Conservation (phyloP, 2,888 invertebrate genomes). For the Zeuzera pyrina region DNA sequence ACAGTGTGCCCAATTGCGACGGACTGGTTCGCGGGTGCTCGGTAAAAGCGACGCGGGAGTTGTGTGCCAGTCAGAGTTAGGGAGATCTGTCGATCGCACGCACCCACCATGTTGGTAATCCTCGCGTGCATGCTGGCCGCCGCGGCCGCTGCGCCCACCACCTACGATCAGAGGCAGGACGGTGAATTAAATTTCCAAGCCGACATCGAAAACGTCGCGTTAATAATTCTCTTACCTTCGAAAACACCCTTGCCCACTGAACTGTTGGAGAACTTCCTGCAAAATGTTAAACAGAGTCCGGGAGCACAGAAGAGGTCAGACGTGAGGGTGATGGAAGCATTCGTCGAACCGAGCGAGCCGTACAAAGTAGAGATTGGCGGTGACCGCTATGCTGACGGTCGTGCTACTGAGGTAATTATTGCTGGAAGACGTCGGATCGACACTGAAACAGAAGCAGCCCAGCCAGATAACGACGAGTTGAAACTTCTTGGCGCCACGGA, state of each 20-base stretch:
- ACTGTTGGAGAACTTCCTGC: constrained; percentile 25
- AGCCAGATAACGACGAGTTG: constrained; percentile 42
- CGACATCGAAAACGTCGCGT: constrained; percentile 81
- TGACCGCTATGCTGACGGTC: constrained; percentile 33
- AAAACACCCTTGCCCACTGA: constrained; percentile 28
- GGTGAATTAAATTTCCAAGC: constrained; percentile 83
- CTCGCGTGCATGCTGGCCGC: constrained; percentile 35
- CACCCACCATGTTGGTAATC: constrained; percentile 37
- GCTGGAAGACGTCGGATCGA: constrained; percentile 40
- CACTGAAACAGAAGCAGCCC: constrained; percentile 27
- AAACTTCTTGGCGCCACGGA: constrained; percentile 78
- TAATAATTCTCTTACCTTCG: constrained; percentile 75
- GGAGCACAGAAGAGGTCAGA: constrained; percentile 52
- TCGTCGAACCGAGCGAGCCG: constrained; percentile 79
- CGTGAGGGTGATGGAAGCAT: constrained; percentile 60
- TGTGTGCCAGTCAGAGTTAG: constrained; percentile 42
- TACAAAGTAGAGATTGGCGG: constrained; percentile 77
- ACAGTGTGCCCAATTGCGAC: constrained; percentile 59
- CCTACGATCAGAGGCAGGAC: constrained; percentile 82
- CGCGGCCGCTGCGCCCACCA: constrained; percentile 39
- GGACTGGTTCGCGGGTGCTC: constrained; percentile 55
- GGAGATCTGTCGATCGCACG: constrained; percentile 41
- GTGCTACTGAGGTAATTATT: constrained; percentile 51
- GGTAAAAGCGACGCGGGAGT: constrained; percentile 58
- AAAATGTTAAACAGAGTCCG: constrained; percentile 20